Conservation (phyloP, 1,140 invertebrate genomes). For the Diorhabda elongata region DNA sequence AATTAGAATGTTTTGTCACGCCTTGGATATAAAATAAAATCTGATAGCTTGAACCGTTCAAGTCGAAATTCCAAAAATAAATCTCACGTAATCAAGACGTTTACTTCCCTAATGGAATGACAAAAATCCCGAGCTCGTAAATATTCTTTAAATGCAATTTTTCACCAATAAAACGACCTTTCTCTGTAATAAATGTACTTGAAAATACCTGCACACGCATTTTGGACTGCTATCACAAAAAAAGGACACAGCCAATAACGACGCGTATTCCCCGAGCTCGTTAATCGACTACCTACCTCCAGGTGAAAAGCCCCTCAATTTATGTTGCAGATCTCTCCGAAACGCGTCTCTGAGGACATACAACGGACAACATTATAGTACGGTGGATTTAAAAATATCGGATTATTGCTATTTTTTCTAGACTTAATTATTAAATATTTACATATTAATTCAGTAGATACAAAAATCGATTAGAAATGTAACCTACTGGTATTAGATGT, state of each 20-base stretch:
- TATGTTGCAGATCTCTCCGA: no score
- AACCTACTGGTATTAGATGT: no score
- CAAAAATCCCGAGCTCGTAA: not conserved
- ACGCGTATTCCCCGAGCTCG: not conserved
- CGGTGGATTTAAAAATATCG: no score
- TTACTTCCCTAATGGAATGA: not conserved
- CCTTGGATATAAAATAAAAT: no score
- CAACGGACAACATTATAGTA: no score
- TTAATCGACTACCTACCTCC: not conserved
- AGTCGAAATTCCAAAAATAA: not conserved
- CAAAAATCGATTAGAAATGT: no score
- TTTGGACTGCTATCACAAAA: not conserved
- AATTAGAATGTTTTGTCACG: no score
- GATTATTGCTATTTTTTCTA: no score
- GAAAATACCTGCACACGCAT: constrained; percentile 1
- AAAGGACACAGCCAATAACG: not conserved
- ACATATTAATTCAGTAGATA: no score
- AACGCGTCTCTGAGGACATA: no score
- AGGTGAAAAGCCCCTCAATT: not conserved
- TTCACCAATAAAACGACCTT: not conserved
- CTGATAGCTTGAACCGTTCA: no score
- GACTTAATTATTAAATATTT: no score
- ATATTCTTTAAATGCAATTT: not conserved
- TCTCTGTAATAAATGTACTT: constrained; percentile 1
- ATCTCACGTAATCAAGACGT: not conserved